Percentiles rank a stretch among this genome's conserved stretches.
phyloP scores from a whole-genome alignment of 2,113 vertebrate species.

The Marmota monax region DNA sequence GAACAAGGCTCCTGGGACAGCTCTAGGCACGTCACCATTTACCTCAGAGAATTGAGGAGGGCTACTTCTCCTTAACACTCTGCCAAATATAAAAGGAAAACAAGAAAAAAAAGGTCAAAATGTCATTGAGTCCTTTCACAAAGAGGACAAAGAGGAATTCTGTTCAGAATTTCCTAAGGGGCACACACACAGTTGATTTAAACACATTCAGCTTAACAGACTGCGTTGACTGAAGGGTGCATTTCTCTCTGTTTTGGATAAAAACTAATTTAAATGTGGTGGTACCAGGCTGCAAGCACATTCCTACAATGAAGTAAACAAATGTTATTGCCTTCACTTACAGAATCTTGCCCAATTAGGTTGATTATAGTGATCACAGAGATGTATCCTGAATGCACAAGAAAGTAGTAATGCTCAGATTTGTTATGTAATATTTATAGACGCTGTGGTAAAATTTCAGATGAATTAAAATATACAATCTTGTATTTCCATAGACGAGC shows the following conservation, averaged over 20 bases:
- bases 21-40: neutral
- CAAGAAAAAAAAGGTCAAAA: neutral
- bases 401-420: slow-evolving; percentile 69
- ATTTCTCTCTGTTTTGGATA: slow-evolving; percentile 78
- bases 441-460: slow-evolving; percentile 69
- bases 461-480: slow-evolving; percentile 78
- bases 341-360: slow-evolving; percentile 82
- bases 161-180: neutral
- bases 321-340: slow-evolving; percentile 83
- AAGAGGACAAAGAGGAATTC: slow-evolving; percentile 49
- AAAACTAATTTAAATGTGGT: slow-evolving; percentile 80
- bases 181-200: slow-evolving; percentile 62
- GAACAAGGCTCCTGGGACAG: neutral
- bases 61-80: neutral
- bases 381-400: slow-evolving; percentile 79
- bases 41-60: neutral
- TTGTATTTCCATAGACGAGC: neutral
- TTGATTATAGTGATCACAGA: slow-evolving; percentile 83
- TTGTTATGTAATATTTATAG: slow-evolving; percentile 83
- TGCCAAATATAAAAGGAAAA: neutral
- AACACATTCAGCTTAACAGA: slow-evolving; percentile 73
- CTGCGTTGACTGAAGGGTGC: slow-evolving; percentile 74
- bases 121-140: slow-evolving; percentile 11
- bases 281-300: slow-evolving; percentile 74
- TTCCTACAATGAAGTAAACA: slow-evolving; percentile 81